Evolutionary conservation across 2,888 invertebrate species (phyloP).

Genomic region (Chelonus formosanus): DNA sequence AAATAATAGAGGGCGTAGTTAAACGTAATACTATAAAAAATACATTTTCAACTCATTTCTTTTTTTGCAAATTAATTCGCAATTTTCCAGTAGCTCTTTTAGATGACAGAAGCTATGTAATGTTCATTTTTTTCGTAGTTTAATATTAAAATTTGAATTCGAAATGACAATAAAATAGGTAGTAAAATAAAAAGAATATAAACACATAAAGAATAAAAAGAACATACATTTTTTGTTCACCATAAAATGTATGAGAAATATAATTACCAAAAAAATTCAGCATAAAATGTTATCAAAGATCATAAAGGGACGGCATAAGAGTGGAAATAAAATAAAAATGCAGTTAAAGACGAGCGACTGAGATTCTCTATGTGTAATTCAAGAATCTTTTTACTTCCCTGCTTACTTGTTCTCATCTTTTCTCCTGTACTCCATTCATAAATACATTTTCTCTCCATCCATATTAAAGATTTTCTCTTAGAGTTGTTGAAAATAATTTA

Average conservation of each 20-base stretch:
- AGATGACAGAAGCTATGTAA: too few relatives aligned
- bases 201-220: conserved; percentile 1
- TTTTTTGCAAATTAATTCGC: not conserved
- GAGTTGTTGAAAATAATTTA: not conserved
- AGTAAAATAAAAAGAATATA: conserved; percentile 8
- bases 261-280: conserved; percentile 15
- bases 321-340: conserved; percentile 23
- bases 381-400: conserved; percentile 18
- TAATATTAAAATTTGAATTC: not conserved
- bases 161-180: not conserved
- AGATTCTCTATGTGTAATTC: conserved; percentile 13
- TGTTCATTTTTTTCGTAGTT: conserved; percentile 5
- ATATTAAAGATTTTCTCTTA: conserved; percentile 11
- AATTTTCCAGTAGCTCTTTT: too few relatives aligned
- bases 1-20: too few relatives aligned
- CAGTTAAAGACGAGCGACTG: conserved; percentile 30
- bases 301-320: conserved; percentile 19
- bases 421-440: not conserved
- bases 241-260: conserved; percentile 17
- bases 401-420: conserved; percentile 15
- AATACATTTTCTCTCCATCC: conserved; percentile 8
- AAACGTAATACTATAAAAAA: too few relatives aligned
- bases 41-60: not conserved
- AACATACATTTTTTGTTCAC: conserved; percentile 1
- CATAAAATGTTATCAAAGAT: conserved; percentile 17